A percentile compares a stretch with the other conserved stretches of the same genome.
Evolutionary conservation across 2,797 vertebrate species (phyloP).

Genomic region (Florisuga fusca): DNA sequence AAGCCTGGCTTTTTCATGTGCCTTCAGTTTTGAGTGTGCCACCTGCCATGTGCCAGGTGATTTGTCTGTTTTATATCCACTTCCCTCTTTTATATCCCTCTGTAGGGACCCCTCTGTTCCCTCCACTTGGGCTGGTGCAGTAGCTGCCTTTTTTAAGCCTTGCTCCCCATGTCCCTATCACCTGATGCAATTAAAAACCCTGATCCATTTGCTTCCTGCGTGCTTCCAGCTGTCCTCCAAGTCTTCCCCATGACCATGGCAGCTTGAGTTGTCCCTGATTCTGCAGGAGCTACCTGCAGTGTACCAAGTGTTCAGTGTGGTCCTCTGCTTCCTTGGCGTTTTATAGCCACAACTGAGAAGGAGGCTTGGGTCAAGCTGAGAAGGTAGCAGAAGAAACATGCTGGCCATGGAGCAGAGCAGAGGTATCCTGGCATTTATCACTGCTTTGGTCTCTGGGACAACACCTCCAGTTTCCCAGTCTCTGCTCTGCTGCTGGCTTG

Average conservation of each 20-base stretch:
- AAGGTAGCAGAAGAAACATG: neutral
- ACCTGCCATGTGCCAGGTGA: neutral
- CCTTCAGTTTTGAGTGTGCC: neutral
- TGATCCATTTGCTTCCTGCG: neutral
- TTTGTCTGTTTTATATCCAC: neutral
- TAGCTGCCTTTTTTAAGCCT: neutral
- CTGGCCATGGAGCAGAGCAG: neutral
- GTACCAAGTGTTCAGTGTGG: neutral
- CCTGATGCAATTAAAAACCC: neutral
- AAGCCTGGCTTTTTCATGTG: neutral
- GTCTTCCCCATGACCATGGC: neutral
- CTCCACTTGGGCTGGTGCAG: rapidly evolving
- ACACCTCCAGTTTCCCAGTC: neutral
- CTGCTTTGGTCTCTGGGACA: neutral
- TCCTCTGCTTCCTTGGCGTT: neutral
- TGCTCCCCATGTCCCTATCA: rapidly evolving
- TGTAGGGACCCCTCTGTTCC: neutral
- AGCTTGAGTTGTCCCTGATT: neutral
- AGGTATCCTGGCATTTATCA: neutral
- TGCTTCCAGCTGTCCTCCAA: neutral
- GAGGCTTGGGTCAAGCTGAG: neutral
- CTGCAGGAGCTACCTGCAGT: neutral
- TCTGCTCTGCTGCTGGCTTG: neutral
- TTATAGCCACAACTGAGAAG: neutral
- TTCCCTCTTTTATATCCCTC: too few relatives aligned